Percentiles rank a stretch among this genome's conserved stretches.
Evolutionary conservation across 2,113 vertebrate species (phyloP).

Genomic region (Salminus brasiliensis): DNA sequence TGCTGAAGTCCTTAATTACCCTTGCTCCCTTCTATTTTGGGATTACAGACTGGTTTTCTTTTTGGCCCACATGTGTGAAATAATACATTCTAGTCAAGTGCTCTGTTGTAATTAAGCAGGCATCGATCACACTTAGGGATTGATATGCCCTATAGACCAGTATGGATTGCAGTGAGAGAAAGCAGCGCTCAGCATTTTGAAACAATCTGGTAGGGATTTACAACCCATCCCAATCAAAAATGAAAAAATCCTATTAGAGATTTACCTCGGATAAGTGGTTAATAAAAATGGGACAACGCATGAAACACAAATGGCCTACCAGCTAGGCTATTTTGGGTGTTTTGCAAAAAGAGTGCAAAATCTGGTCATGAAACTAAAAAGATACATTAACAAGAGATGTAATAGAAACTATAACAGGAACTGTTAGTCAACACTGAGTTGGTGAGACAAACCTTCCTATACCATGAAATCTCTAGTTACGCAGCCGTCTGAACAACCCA

Average conservation of each 20-base stretch:
- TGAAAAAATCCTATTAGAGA: neutral
- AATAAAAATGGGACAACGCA: neutral
- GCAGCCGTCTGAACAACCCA: neutral
- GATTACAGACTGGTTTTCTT: neutral
- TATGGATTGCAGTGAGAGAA: slow-evolving; percentile 33
- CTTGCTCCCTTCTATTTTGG: slow-evolving; percentile 20
- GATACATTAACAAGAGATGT: neutral
- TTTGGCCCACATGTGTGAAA: slow-evolving; percentile 39
- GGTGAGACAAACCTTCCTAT: neutral
- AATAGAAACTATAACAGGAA: neutral
- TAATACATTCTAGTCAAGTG: slow-evolving; percentile 48
- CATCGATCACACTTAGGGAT: slow-evolving; percentile 51
- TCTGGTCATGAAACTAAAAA: too few relatives aligned
- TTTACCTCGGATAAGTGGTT: neutral
- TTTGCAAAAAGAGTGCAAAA: neutral
- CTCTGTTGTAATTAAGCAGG: slow-evolving; percentile 60
- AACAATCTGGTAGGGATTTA: slow-evolving; percentile 11
- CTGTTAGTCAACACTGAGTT: neutral
- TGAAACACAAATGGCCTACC: neutral
- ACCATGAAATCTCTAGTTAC: neutral
- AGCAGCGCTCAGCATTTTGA: slow-evolving; percentile 35
- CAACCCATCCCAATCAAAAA: neutral
- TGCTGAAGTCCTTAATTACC: slow-evolving; percentile 21
- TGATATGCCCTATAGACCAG: slow-evolving; percentile 49
- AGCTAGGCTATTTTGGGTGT: neutral